Conservation (phyloP, 2,113 vertebrate genomes). For the Archilochus colubris region DNA sequence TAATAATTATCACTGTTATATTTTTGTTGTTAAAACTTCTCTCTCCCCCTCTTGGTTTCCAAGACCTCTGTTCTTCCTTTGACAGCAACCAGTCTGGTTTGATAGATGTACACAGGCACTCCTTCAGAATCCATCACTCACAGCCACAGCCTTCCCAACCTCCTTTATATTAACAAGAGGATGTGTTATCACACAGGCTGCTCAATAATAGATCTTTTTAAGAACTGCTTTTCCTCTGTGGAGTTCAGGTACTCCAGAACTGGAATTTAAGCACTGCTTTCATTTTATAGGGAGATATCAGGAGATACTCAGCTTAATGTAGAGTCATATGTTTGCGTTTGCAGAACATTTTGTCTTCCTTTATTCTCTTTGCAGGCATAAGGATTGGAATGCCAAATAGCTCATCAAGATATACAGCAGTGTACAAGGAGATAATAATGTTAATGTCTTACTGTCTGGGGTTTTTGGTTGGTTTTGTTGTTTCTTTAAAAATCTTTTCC, state of each 20-base stretch:
- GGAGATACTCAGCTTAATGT: constrained; percentile 35
- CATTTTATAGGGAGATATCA: constrained; percentile 45
- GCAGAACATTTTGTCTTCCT: constrained; percentile 61
- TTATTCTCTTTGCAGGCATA: constrained; percentile 33
- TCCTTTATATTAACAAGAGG: constrained; percentile 19
- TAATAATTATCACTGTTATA: constrained; percentile 10
- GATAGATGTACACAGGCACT: not conserved
- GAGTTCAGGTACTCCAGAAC: constrained; percentile 46
- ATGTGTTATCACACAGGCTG: constrained; percentile 33
- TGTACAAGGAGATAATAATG: not conserved
- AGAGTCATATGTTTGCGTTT: constrained; percentile 51
- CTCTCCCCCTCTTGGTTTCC: not conserved
- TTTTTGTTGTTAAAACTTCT: constrained; percentile 36
- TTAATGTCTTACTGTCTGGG: not conserved
- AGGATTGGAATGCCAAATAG: constrained; percentile 38
- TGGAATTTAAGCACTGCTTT: constrained; percentile 46
- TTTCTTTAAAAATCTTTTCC: not conserved
- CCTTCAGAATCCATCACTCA: constrained; percentile 46
- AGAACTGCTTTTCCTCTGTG: constrained; percentile 19
- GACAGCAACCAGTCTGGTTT: constrained; percentile 4
- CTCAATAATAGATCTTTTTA: constrained; percentile 43
- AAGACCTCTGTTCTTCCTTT: not conserved
- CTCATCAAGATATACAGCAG: not conserved
- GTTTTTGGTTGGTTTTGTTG: not conserved
- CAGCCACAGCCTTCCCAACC: constrained; percentile 1